These are phyloP conservation scores for Illadopsis cleaveri DNA, from an alignment of 2,113 vertebrate genomes.

Conservation along the genomic window DNA sequence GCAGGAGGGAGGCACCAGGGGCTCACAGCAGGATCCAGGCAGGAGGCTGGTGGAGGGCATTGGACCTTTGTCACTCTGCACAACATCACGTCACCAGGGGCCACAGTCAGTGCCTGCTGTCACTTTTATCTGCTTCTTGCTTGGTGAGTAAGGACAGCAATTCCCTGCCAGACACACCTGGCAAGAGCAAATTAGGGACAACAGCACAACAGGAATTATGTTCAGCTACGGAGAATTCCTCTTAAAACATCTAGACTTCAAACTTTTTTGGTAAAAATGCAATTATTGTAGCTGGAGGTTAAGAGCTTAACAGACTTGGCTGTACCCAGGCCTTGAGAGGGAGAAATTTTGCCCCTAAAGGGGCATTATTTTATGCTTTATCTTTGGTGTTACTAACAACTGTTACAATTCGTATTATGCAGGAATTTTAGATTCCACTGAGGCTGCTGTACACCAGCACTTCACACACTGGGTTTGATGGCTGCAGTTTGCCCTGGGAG, in stretches of 20 bases:
- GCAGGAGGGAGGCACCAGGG: rapidly evolving
- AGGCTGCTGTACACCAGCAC: background rate
- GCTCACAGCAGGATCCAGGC: rapidly evolving
- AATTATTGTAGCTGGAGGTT: background rate
- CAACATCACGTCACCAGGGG: rapidly evolving
- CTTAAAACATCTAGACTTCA: background rate
- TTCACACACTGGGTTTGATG: background rate
- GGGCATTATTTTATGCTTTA: rapidly evolving
- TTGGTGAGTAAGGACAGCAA: rapidly evolving
- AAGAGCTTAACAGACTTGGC: background rate
- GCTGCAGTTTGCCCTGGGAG: background rate
- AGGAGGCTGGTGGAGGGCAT: background rate
- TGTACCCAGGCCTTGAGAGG: background rate
- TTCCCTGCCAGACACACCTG: background rate
- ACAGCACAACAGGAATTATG: background rate
- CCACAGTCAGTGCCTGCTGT: rapidly evolving
- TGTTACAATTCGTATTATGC: background rate
- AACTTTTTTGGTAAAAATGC: background rate
- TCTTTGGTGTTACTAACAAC: background rate
- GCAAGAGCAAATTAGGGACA: background rate
- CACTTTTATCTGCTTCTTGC: background rate
- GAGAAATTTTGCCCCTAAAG: background rate
- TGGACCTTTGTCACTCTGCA: background rate
- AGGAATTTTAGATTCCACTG: background rate
- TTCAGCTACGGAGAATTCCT: background rate